A percentile compares a stretch with the other conserved stretches of the same genome.
phyloP scores from a whole-genome alignment of 2,113 vertebrate genomes.

The Malurus alboscapulatus region DNA sequence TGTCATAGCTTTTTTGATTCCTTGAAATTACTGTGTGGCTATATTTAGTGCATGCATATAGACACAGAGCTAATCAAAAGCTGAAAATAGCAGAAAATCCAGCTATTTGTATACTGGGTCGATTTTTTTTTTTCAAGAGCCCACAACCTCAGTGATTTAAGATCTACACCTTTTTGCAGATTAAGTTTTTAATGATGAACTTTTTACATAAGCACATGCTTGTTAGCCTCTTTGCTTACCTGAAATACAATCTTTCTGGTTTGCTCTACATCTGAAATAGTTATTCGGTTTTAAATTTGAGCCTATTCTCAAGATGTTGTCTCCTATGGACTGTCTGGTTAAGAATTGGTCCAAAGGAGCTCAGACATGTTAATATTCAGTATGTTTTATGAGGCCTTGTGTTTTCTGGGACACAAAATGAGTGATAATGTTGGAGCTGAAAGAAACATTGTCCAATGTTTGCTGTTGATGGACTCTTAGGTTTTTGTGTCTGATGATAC shows the following conservation, averaged over 20 bases:
- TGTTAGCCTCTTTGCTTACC: not conserved
- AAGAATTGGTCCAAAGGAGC: not conserved
- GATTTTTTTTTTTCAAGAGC: not conserved
- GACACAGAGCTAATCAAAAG: not conserved
- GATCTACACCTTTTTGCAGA: not conserved
- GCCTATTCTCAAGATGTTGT: not conserved
- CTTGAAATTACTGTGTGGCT: not conserved
- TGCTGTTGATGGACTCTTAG: not conserved
- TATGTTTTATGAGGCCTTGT: not conserved
- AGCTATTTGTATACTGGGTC: not conserved
- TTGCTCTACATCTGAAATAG: not conserved
- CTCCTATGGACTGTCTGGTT: not conserved
- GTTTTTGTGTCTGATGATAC: not conserved
- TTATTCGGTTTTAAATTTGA: not conserved
- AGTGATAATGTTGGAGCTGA: not conserved
- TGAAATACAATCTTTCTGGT: not conserved
- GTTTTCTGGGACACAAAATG: not conserved
- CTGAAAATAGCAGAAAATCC: not conserved
- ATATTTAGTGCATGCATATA: not conserved
- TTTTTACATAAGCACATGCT: not conserved
- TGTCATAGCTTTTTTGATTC: not conserved
- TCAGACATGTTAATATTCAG: not conserved
- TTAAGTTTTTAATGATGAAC: not conserved
- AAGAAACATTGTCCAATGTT: not conserved
- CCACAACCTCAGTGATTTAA: not conserved